Base-by-base conservation (phyloP, 2,113 vertebrate species). In the Grallaria varia region DNA sequence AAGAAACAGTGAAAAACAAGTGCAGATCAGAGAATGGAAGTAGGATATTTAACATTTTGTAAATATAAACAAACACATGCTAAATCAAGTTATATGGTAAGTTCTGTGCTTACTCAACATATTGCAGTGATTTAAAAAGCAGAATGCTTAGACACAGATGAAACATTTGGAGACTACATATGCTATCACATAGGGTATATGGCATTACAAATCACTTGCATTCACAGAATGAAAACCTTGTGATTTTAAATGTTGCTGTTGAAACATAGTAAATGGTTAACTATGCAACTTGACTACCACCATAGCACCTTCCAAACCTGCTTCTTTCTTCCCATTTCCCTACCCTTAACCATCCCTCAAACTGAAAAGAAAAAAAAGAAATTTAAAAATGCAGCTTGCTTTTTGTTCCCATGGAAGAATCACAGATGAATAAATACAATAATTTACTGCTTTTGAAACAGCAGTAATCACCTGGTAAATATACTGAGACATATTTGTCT, bases 91-190 rank as follows among this genome's bases (percentile, higher is more conserved):
- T 68, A 63, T 77, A 78, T 0, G 11, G 27, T 30, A 90, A 94
- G 74, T 76, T 76, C 69, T 95, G 80, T 69, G 42, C 92, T 77
- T 76, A 80, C 66, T 95, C 69, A 93, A 94, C 94, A 93, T 88
- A 93, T 77, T 97, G 95, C 78, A 94, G 88, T 74, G 69, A 95
- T 96, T 97, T 93, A 93, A 92, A 96, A 90, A 94, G 2, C 67
- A 84, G 87, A 93, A 91, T 71, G 84, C 75, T 1, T 21, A 94
- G 45, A 71, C 56, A 93, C 81, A 96, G 89, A 95, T 81, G 92
- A 96, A 93, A 59, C 94, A 96, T 93, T 97, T 96, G 92, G 90
- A 97, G 73, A n/a, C 60, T 90, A 74, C 94, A 96, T 93, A 97
- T 95, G 87, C 55, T 88, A 72, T 49, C 69, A 91, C 59, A 45